Evolutionary conservation across 1,140 invertebrate genomes (phyloP), one percentile per base, ranked within the genome.

Genomic region (Heliconius melpomene): DNA sequence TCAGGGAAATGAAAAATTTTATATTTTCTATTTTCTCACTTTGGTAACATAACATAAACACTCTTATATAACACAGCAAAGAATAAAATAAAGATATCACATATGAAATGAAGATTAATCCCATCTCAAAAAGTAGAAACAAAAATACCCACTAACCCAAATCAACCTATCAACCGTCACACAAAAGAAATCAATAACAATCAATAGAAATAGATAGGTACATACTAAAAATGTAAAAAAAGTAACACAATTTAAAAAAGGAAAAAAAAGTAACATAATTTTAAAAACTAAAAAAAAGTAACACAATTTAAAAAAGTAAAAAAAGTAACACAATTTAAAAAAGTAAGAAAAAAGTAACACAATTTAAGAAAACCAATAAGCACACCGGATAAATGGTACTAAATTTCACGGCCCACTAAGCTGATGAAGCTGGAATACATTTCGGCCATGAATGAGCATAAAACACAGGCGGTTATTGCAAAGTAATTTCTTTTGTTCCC

Each of bases 401-500:
- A 77, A 88, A 90, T 89, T 89, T 89, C 86, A 87, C 85, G 88
- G 79, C 82, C 85, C 83, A 90, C 84, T 85, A 83, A 80, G 79
- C 84, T 83, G 79, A 86, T 83, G 76, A 82, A 83, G 79, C 84
- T 80, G 74, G 74, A 84, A 75, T 77, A 79, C 36, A 85, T 85
- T 86, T 85, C 57, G 75, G 79, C 52, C 72, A 82, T 74, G 74
- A 80, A 80, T 79, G 79, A 78, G 66, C 77, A 74, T 80, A 79
- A 77, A 81, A 75, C 80, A 85, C 54, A 84, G 83, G 82, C 84
- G 79, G 82, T 88, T 89, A 90, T 87, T 83, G 74, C 83, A 85
- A 86, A 85, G 81, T 87, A 86, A 88, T 91, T 91, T 89, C 89
- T 88, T 87, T 82, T 86, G 86, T 90, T 91, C 88, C 76, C 87